These are phyloP conservation scores for Holacanthella duospinosa DNA, from an alignment of 2,888 invertebrate genomes.

Conservation along the genomic window DNA sequence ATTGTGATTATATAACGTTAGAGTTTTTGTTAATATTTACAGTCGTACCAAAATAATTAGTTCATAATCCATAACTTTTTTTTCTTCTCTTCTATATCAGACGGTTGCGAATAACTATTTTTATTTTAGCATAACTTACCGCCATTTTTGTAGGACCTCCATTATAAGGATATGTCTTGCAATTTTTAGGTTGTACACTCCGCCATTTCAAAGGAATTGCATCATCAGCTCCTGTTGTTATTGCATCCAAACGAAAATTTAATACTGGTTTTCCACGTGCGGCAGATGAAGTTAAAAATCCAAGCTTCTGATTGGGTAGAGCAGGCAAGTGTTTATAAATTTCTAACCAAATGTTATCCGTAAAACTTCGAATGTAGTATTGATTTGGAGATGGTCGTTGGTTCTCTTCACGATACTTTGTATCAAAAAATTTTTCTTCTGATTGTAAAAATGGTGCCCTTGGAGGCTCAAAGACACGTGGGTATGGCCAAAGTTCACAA, in stretches of 20 bases:
- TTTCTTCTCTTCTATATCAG: too few relatives aligned
- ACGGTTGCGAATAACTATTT: too few relatives aligned
- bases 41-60: too few relatives aligned
- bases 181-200: constrained; percentile 23
- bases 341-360: constrained; percentile 19
- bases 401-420: constrained; percentile 11
- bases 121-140: constrained; percentile 8
- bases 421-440: constrained; percentile 21
- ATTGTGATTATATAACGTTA: too few relatives aligned
- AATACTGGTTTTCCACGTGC: constrained; percentile 10
- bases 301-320: constrained; percentile 28
- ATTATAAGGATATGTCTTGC: constrained; percentile 19
- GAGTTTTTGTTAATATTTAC: too few relatives aligned
- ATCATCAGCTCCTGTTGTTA: neutral
- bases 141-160: constrained; percentile 15
- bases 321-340: constrained; percentile 19
- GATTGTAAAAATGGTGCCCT: constrained; percentile 20
- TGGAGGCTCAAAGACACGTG: constrained; percentile 17
- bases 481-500: constrained; percentile 15
- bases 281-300: constrained; percentile 26
- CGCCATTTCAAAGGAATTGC: constrained; percentile 18
- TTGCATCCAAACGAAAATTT: neutral
- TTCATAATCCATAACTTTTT: too few relatives aligned
- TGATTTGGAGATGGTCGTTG: constrained; percentile 19
- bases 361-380: constrained; percentile 25